Conservation (phyloP, 2,888 invertebrate genomes). For the Campoplex nolae region DNA sequence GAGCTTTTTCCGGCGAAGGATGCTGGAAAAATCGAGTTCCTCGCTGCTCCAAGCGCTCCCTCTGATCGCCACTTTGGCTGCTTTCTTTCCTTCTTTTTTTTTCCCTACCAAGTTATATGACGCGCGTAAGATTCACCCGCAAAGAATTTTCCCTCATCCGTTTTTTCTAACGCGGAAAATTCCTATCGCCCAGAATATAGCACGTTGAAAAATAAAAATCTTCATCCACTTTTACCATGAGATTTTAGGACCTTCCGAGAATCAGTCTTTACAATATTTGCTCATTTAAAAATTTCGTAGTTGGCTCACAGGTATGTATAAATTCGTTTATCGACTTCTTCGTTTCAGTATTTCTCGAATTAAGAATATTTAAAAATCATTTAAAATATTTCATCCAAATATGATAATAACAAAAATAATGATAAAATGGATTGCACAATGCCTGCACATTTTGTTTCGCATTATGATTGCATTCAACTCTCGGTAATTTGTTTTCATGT, state of each 20-base stretch:
- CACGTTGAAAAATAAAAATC: conserved; percentile 39
- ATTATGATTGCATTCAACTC: conserved; percentile 32
- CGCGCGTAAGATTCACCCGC: conserved; percentile 52
- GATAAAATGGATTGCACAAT: not conserved
- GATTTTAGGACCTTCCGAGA: conserved; percentile 25
- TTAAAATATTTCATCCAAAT: no score
- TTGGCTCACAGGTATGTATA: not conserved
- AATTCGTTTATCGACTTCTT: not conserved
- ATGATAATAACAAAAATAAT: not conserved
- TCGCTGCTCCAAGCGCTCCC: not conserved
- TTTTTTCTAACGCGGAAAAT: conserved; percentile 51
- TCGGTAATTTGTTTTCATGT: conserved; percentile 13
- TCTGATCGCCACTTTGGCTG: conserved; percentile 12
- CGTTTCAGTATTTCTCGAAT: not conserved
- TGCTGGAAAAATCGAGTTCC: conserved; percentile 54
- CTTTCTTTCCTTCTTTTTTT: not conserved
- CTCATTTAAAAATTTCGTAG: conserved; percentile 39
- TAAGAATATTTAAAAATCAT: no score
- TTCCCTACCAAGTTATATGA: conserved; percentile 3
- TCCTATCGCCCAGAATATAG: conserved; percentile 25
- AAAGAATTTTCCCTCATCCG: conserved; percentile 58
- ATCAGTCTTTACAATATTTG: conserved; percentile 18
- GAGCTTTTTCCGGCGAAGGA: conserved; percentile 43
- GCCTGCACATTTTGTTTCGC: conserved; percentile 10
- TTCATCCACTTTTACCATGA: conserved; percentile 25